Base-by-base conservation (phyloP, 2,888 invertebrate species). In the Tenthredo notha region DNA sequence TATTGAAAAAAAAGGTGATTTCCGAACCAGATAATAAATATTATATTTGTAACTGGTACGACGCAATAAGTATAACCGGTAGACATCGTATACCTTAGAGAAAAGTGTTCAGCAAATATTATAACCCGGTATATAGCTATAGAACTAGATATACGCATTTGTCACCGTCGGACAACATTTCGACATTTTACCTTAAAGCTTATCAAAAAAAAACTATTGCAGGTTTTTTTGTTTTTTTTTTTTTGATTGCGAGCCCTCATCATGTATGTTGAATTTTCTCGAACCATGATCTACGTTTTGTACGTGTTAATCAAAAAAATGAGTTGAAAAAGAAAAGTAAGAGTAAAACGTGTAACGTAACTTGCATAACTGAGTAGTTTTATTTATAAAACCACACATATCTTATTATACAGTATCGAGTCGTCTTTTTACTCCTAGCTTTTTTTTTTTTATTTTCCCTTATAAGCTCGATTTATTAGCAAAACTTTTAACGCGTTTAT, bases 401-500 rank as follows among this genome's bases (percentile, higher is more conserved):
- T 47, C 12, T 47, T 12, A n/a, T n/a, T n/a, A n/a, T n/a, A 47
- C 12, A 12, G 4, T 12, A 47, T 47, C 47, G 47, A 3, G 47
- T 54, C 54, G 47, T 54, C 54, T n/a, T 54, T n/a, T 54, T 54
- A 1, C n/a, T 33, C 33, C 15, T 18, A 67, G 37, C 21, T 43
- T 75, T 75, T 50, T n/a, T n/a, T n/a, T n/a, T n/a, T n/a, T n/a
- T n/a, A n/a, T n/a, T n/a, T n/a, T n/a, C n/a, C 15, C 18, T 1
- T 9, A 15, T 9, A 15, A 12, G 25, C 25, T 47, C 47, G 43
- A 47, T 75, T 47, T 10, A 54, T 54, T 7, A 75, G 15, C 37
- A n/a, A 47, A 75, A 47, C 75, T 75, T 75, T 75, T 43, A 75
- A 47, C 43, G 75, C 21, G 25, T 25, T 47, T 25, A 25, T 29